Base-by-base conservation (phyloP, 1,140 invertebrate genomes). In the Drosophila saltans region DNA sequence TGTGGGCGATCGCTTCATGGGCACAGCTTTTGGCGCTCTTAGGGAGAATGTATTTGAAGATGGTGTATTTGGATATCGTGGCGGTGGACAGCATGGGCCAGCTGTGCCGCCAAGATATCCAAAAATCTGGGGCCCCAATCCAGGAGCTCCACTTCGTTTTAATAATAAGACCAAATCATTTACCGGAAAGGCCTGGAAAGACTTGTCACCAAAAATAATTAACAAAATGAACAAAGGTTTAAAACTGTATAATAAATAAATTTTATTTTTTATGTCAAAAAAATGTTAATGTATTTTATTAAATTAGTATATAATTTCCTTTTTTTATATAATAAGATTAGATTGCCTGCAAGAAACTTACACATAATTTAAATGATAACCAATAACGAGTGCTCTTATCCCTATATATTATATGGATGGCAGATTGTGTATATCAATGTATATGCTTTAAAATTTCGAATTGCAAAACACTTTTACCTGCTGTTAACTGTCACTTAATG, bases 31-130 rank as follows among this genome's bases (percentile, higher is more conserved):
- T 6, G 84, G 84, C 2, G n/a, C 6, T 2, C 28, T 68, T 0
- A 39, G 36, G 2, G 80, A 88, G n/a, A 5, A 11, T 0, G 80
- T 78, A 0, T 89, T 78, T 24, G 84, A 89, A 45, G 84, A 89
- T 33, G 84, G 81, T 0, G 36, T 73, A 1, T 84, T 81, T 11
- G 82, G 82, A 0, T 64, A 68, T 24, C 3, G 8, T 0, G 81
- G 81, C 5, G 82, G 81, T 1, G 81, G 81, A 9, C 71, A 69
- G 10, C 81, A 84, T 10, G 81, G 78, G 0, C 30, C 11, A 3
- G 3, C 66, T 0, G 57, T 40, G 1, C 8, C 33, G 5, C 67
- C 43, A 5, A 65, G 48, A 5, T 0, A 30, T 1, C 28, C 43
- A 1, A 61, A 61, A 6, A 41, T 66, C 1, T 70, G 71, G 43